These are phyloP conservation scores for Peromyscus attwateri DNA, from an alignment of 2,797 vertebrate species.

Conservation along the genomic window DNA sequence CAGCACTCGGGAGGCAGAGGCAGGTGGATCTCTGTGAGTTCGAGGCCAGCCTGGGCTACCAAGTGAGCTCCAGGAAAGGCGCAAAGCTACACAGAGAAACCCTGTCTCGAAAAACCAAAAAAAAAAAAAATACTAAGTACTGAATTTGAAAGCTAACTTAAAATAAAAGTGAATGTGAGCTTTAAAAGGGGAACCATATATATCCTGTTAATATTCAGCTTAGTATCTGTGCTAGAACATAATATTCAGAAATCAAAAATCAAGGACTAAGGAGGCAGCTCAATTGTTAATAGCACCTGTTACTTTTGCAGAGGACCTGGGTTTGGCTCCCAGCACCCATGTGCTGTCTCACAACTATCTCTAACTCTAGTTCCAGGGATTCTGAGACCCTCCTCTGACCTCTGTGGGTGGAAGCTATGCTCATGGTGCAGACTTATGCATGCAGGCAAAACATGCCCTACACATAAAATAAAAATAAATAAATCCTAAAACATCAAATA, in stretches of 20 bases:
- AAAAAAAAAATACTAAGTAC: neutral
- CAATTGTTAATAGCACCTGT: neutral
- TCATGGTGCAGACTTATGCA: neutral
- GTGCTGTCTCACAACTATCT: neutral
- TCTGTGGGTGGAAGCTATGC: neutral
- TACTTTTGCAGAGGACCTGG: neutral
- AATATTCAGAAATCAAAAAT: neutral
- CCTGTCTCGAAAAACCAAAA: too few species aligned
- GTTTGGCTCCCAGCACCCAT: neutral
- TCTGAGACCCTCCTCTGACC: neutral
- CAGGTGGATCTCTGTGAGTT: too few species aligned
- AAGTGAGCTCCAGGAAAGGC: too few species aligned
- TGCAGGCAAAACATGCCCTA: neutral
- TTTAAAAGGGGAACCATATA: neutral
- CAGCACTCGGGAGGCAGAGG: too few species aligned
- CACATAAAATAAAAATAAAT: neutral
- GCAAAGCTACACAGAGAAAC: too few species aligned
- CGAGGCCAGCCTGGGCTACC: too few species aligned
- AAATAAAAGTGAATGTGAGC: constrained; percentile 26
- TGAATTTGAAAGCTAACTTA: neutral
- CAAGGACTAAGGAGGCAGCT: neutral
- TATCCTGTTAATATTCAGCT: neutral
- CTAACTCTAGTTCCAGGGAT: neutral
- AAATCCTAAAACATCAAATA: neutral
- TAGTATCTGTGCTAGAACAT: neutral